phyloP scores from a whole-genome alignment of 2,113 vertebrate genomes.

The Indicator indicator region DNA sequence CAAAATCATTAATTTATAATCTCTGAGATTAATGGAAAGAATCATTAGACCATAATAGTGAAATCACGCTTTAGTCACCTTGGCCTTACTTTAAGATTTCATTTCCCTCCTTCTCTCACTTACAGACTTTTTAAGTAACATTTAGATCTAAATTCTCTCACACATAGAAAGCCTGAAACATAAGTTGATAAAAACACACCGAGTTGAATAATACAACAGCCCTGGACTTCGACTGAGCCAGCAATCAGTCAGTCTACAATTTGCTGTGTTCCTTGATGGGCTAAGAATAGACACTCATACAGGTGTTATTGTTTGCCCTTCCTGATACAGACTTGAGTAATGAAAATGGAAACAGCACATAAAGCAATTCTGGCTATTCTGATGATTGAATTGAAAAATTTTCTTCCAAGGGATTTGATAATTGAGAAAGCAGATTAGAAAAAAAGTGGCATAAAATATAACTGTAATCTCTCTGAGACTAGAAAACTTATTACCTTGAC shows the following conservation, averaged over 20 bases:
- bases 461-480: constrained; percentile 53
- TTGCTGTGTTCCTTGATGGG: not conserved
- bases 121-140: not conserved
- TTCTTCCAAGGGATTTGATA: constrained; percentile 43
- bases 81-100: not conserved
- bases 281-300: not conserved
- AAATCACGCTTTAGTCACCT: not conserved
- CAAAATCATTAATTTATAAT: not conserved
- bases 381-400: constrained; percentile 42
- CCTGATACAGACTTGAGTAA: not conserved
- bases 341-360: constrained; percentile 25
- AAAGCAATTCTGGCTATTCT: not conserved
- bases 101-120: not conserved
- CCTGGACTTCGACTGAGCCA: not conserved
- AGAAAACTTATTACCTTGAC: constrained; percentile 39
- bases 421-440: constrained; percentile 66
- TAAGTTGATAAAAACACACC: not conserved
- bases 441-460: constrained; percentile 59
- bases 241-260: not conserved
- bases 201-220: not conserved
- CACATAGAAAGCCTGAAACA: not conserved
- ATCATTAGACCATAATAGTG: not conserved
- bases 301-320: not conserved
- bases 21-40: not conserved
- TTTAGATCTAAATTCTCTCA: not conserved